Conservation (phyloP, 2,113 vertebrate genomes). For the Xenopus borealis region DNA sequence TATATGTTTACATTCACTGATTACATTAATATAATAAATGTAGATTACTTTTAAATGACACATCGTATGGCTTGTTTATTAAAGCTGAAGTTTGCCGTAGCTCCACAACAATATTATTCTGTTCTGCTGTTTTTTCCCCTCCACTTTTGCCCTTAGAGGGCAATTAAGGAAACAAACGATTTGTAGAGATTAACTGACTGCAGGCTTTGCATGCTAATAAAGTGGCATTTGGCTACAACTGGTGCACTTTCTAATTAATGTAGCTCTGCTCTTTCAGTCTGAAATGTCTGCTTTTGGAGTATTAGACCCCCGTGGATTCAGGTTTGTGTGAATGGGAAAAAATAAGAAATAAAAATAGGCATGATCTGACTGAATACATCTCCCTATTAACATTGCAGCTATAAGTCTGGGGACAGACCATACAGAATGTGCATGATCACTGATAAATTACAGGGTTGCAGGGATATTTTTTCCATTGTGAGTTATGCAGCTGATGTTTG, state of each 20-base stretch:
- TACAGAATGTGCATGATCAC: constrained; percentile 2
- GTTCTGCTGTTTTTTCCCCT: constrained; percentile 56
- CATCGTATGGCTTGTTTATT: too few relatives aligned
- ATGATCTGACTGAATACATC: constrained; percentile 17
- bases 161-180: constrained; percentile 87
- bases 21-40: too few relatives aligned
- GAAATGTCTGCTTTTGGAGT: constrained; percentile 74
- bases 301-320: constrained; percentile 67
- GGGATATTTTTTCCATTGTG: not conserved
- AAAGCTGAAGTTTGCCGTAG: too few relatives aligned
- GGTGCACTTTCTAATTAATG: constrained; percentile 77
- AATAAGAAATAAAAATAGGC: constrained; percentile 55
- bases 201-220: constrained; percentile 85
- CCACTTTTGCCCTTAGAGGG: constrained; percentile 85
- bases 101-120: constrained; percentile 48
- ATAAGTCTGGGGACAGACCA: constrained; percentile 31
- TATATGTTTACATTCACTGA: too few relatives aligned
- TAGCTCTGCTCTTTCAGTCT: constrained; percentile 73
- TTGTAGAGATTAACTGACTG: constrained; percentile 80
- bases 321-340: constrained; percentile 63
- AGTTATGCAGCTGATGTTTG: not conserved
- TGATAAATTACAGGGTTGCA: constrained; percentile 3
- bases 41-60: too few relatives aligned
- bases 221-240: constrained; percentile 78
- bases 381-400: constrained; percentile 28